phyloP scores from a whole-genome alignment of 2,113 vertebrate species.

The Bos taurus region DNA sequence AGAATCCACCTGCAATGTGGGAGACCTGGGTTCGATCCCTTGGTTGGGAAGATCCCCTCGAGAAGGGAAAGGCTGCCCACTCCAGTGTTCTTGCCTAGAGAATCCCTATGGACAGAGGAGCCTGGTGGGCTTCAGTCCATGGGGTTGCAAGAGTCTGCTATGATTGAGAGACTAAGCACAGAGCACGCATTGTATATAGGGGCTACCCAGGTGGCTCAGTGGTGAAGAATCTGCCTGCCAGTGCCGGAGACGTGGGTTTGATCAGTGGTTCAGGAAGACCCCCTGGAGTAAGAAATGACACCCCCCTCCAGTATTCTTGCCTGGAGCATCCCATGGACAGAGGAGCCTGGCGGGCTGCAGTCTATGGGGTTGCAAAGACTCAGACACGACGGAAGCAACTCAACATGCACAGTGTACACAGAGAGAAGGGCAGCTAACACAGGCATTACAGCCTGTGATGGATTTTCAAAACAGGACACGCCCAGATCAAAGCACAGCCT shows the following conservation, averaged over 20 bases:
- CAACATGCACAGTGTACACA: too few relatives aligned
- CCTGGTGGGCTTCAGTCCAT: neutral
- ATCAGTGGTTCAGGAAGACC: too few relatives aligned
- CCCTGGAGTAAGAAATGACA: neutral
- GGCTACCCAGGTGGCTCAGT: too few relatives aligned
- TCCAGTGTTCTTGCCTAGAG: neutral
- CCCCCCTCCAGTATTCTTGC: neutral
- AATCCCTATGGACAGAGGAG: neutral
- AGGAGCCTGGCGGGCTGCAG: neutral
- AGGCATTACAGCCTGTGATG: rapidly evolving
- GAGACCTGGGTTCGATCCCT: neutral
- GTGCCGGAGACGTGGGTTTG: too few relatives aligned
- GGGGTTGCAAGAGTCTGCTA: neutral
- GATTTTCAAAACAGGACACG: neutral
- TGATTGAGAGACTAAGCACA: neutral
- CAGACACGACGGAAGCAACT: neutral
- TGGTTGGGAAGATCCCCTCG: neutral
- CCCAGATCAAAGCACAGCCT: rapidly evolving
- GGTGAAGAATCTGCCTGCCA: too few relatives aligned
- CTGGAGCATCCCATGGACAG: neutral
- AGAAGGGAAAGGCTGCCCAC: neutral
- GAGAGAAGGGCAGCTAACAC: neutral
- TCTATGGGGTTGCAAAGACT: neutral
- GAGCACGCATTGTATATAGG: too few relatives aligned
- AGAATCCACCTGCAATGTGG: neutral